Conservation (phyloP, 2,113 vertebrate species). For the Zosterops borbonicus region DNA sequence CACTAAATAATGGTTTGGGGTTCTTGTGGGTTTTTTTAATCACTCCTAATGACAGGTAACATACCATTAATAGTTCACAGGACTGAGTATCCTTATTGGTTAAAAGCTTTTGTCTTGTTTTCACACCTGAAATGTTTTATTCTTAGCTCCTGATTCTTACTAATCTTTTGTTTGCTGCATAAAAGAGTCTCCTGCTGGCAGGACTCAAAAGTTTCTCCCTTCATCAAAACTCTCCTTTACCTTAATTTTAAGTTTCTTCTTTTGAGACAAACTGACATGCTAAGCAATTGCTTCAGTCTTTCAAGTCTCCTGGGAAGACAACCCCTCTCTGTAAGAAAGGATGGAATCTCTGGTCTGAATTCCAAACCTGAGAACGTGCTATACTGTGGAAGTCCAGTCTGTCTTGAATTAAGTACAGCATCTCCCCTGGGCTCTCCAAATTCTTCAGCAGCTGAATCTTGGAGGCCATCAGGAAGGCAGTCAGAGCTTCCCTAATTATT, state of each 20-base stretch:
- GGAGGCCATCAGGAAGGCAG: neutral
- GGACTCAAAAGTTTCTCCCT: neutral
- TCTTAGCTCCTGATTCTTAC: neutral
- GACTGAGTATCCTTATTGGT: neutral
- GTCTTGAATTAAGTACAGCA: neutral
- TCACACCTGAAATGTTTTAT: neutral
- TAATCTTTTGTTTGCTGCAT: neutral
- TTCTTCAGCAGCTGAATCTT: neutral
- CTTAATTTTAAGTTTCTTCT: neutral
- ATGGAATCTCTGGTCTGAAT: neutral
- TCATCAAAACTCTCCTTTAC: neutral
- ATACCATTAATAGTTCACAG: neutral
- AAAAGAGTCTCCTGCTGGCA: neutral
- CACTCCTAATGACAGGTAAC: neutral
- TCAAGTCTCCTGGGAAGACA: neutral
- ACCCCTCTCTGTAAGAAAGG: neutral
- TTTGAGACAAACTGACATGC: neutral
- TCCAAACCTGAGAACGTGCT: neutral
- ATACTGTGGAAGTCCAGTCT: neutral
- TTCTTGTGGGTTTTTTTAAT: neutral
- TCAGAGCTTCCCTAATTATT: neutral
- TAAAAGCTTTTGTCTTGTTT: neutral
- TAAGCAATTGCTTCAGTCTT: neutral
- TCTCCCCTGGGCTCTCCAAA: neutral
- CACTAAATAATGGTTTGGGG: neutral